phyloP scores from a whole-genome alignment of 2,797 vertebrate species.

The Strix occidentalis region DNA sequence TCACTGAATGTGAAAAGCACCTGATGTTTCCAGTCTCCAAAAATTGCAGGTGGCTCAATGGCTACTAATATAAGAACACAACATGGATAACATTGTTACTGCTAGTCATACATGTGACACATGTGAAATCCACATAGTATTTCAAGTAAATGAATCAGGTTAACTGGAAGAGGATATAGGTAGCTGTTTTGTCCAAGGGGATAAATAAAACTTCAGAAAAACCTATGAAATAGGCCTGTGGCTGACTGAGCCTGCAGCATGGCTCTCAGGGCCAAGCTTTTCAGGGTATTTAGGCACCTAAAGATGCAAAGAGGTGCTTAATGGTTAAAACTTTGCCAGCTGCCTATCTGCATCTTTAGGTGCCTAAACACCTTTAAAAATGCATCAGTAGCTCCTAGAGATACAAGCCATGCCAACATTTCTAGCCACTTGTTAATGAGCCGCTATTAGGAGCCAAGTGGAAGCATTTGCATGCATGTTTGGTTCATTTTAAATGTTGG shows the following conservation, averaged over 20 bases:
- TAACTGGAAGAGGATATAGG: background rate
- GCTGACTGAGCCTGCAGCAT: background rate
- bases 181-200: background rate
- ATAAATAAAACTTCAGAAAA: background rate
- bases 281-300: background rate
- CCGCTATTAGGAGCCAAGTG: background rate
- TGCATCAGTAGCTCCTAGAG: background rate
- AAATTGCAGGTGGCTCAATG: background rate
- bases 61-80: background rate
- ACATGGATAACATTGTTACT: background rate
- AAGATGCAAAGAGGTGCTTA: background rate
- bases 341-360: conserved; percentile 1
- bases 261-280: background rate
- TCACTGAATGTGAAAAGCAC: background rate
- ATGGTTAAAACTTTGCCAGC: background rate
- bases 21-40: background rate
- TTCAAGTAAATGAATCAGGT: background rate
- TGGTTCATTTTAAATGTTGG: background rate
- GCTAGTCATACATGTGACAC: background rate
- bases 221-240: background rate
- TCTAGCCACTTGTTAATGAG: background rate
- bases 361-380: conserved; percentile 13
- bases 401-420: background rate
- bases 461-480: background rate
- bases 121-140: background rate